Percentiles rank a stretch among this genome's conserved stretches.
Conservation (phyloP, 2,888 invertebrate genomes). For the Ganaspis brasiliensis region DNA sequence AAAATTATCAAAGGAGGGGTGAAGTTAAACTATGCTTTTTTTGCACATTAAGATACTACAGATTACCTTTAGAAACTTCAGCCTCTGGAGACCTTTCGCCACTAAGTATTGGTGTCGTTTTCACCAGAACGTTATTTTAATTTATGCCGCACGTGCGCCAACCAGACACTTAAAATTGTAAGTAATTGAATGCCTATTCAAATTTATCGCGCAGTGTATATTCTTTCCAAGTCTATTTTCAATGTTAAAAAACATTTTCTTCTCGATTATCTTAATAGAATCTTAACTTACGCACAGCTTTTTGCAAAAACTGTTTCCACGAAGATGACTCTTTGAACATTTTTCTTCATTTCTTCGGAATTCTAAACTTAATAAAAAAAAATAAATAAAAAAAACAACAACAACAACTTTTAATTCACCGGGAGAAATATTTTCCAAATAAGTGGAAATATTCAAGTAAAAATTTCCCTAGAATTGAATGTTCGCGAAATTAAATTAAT, state of each 20-base stretch:
- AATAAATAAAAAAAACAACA: no score
- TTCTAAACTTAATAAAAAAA: no score
- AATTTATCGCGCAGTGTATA: slow-evolving; percentile 35
- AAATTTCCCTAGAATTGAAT: no score
- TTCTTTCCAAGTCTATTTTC: slow-evolving; percentile 14
- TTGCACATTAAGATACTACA: slow-evolving; percentile 38
- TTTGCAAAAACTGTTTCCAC: background rate
- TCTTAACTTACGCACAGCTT: slow-evolving; percentile 11
- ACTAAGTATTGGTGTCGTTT: slow-evolving; percentile 43
- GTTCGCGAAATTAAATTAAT: background rate
- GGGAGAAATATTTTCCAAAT: no score
- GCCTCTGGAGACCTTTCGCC: slow-evolving; percentile 30
- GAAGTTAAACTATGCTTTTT: slow-evolving; percentile 17
- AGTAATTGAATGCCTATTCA: slow-evolving; percentile 45
- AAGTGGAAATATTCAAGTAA: no score
- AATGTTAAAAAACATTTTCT: slow-evolving; percentile 38
- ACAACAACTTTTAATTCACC: no score
- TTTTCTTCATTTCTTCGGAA: no score
- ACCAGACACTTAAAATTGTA: slow-evolving; percentile 39
- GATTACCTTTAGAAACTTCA: slow-evolving; percentile 42
- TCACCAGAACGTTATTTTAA: slow-evolving; percentile 35
- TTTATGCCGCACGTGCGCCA: slow-evolving; percentile 39
- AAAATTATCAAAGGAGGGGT: slow-evolving; percentile 42
- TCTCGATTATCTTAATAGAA: slow-evolving; percentile 21
- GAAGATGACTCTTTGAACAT: no score